These are phyloP conservation scores for Xanthia icteritia DNA, from an alignment of 2,888 invertebrate species.

Conservation along the genomic window DNA sequence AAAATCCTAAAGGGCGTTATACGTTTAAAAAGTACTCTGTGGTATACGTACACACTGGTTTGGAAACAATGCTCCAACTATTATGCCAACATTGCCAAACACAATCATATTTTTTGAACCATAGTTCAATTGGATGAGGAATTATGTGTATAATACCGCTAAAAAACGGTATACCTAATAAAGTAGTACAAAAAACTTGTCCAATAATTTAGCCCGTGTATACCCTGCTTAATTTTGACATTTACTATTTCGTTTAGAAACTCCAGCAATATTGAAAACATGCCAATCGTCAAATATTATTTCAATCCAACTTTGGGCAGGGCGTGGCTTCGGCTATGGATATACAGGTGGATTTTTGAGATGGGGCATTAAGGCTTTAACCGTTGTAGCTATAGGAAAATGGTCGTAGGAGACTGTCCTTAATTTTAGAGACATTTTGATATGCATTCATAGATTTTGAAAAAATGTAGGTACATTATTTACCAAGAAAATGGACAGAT, in stretches of 20 bases:
- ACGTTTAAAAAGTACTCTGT: no score
- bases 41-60: not conserved
- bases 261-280: not conserved
- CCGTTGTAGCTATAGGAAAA: no score
- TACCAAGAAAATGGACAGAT: no score
- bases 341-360: no score
- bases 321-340: not conserved
- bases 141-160: not conserved
- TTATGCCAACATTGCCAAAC: not conserved
- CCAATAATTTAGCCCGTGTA: not conserved
- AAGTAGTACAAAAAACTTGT: not conserved
- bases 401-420: no score
- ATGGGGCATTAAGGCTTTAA: no score
- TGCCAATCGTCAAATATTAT: not conserved
- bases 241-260: constrained; percentile 43
- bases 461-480: no score
- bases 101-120: not conserved
- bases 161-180: not conserved
- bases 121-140: not conserved
- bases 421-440: no score
- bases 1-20: constrained; percentile 5
- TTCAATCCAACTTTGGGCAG: not conserved
- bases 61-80: not conserved
- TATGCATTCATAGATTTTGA: no score
- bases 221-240: not conserved